A percentile compares a stretch with the other conserved stretches of the same genome.
These are phyloP conservation scores for Cossypha niveicapilla DNA, from an alignment of 2,797 vertebrate species.

Conservation along the genomic window DNA sequence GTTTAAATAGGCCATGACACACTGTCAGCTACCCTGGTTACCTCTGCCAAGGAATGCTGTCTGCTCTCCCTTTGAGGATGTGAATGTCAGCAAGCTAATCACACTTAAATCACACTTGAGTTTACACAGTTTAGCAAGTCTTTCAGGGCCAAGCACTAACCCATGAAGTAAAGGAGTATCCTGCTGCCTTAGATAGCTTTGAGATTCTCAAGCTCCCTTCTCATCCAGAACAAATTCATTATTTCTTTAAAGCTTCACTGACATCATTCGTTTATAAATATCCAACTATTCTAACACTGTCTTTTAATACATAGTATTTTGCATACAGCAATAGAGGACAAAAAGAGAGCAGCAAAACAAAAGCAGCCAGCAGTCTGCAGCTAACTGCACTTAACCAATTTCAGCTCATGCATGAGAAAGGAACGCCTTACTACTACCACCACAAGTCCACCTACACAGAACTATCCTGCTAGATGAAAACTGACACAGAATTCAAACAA, in stretches of 20 bases:
- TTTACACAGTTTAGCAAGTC: constrained; percentile 21
- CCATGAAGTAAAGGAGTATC: neutral
- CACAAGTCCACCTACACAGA: neutral
- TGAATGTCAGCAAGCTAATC: neutral
- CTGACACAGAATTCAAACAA: neutral
- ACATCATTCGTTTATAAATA: constrained; percentile 45
- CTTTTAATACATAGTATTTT: neutral
- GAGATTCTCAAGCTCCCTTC: neutral
- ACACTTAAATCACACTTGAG: neutral
- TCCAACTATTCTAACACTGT: neutral
- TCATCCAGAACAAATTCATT: neutral
- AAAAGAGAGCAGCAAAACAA: neutral
- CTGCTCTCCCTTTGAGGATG: neutral
- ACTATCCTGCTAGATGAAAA: neutral
- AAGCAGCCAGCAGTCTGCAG: neutral
- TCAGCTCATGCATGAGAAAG: neutral
- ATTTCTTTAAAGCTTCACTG: constrained; percentile 3
- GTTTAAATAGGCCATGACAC: constrained; percentile 38
- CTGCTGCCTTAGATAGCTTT: neutral
- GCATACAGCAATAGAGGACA: neutral
- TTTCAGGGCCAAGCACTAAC: neutral
- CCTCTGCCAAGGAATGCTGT: constrained; percentile 12
- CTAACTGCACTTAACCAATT: neutral
- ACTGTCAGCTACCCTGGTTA: neutral
- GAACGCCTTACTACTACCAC: neutral